A percentile compares a stretch with the other conserved stretches of the same genome.
These are phyloP conservation scores for Saccopteryx bilineata DNA, from an alignment of 2,113 vertebrate genomes.

Conservation along the genomic window DNA sequence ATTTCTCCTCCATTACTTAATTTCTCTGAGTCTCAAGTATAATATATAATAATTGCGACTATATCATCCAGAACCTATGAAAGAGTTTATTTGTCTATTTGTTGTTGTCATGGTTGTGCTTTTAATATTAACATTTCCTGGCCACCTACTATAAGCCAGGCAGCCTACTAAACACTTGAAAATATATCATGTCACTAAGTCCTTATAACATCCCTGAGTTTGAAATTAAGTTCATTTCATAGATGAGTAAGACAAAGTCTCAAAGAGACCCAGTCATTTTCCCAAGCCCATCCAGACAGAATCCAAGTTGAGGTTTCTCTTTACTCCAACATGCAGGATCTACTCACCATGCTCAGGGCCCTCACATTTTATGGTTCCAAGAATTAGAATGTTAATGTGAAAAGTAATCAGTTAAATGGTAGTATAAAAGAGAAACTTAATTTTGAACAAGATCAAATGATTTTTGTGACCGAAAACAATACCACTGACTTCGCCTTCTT, in stretches of 20 bases:
- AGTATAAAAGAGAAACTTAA: neutral
- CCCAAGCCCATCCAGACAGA: neutral
- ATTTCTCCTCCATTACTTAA: neutral
- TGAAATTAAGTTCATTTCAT: neutral
- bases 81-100: neutral
- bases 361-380: neutral
- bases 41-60: neutral
- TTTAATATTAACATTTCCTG: conserved; percentile 37
- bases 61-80: neutral
- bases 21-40: neutral
- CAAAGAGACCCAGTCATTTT: neutral
- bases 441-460: neutral
- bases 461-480: neutral
- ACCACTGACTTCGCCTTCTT: neutral
- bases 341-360: neutral
- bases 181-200: neutral
- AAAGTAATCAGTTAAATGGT: neutral
- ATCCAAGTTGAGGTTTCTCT: neutral
- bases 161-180: neutral
- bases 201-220: neutral
- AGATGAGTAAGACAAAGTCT: neutral
- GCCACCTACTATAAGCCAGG: neutral
- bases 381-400: neutral
- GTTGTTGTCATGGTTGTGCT: neutral
- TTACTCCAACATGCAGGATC: neutral